Evolutionary conservation across 1,140 invertebrate species (phyloP).

Genomic region (Temnothorax curvispinosus): DNA sequence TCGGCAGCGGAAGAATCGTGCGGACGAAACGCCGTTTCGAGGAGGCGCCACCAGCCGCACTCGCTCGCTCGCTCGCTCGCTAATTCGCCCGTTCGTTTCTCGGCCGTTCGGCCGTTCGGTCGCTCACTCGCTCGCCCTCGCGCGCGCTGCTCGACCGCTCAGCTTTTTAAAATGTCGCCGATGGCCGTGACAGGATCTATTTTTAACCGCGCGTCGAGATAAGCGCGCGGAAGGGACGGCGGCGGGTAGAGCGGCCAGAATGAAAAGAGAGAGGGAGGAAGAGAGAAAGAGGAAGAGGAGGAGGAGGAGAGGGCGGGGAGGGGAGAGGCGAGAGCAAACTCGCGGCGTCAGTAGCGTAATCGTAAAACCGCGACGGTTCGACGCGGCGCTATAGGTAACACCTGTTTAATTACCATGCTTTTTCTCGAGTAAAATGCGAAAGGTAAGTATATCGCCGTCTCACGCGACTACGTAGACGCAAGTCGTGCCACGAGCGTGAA

Average conservation of each 20-base stretch:
- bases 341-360: constrained; percentile 68
- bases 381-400: constrained; percentile 48
- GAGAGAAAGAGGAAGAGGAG: not conserved
- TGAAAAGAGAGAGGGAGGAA: constrained; percentile 31
- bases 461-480: not conserved
- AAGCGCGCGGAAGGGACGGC: constrained; percentile 78
- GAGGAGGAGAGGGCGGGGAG: constrained; percentile 23
- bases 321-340: constrained; percentile 25
- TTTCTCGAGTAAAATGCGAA: not conserved
- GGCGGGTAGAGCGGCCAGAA: constrained; percentile 51
- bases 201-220: constrained; percentile 83
- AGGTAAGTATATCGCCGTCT: constrained; percentile 3
- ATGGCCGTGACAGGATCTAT: constrained; percentile 85
- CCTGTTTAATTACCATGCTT: constrained; percentile 65
- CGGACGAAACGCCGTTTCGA: constrained; percentile 21
- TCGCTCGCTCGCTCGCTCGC: constrained; percentile 45
- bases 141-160: constrained; percentile 72
- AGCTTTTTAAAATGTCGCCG: constrained; percentile 85
- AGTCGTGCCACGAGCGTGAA: not conserved
- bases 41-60: constrained; percentile 75
- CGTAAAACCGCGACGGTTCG: constrained; percentile 46
- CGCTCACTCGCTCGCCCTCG: constrained; percentile 40
- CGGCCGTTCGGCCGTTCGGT: constrained; percentile 58
- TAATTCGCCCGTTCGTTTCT: constrained; percentile 72
- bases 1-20: not conserved